Evolutionary conservation across 2,888 invertebrate species (phyloP).

Genomic region (Meteorus colon): DNA sequence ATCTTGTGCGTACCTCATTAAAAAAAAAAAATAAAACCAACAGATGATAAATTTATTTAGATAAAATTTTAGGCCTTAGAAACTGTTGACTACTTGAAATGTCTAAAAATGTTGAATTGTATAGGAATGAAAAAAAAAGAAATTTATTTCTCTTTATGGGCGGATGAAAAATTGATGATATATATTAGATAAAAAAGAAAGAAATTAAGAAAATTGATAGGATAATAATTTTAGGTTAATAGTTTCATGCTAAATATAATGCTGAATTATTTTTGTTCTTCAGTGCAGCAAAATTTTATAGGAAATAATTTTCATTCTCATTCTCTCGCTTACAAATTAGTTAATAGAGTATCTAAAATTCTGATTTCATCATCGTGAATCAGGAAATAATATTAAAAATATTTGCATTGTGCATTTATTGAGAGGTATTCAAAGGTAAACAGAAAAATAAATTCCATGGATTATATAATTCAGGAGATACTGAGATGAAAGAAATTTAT

Average conservation of each 20-base stretch:
- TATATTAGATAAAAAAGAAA: slow-evolving; percentile 33
- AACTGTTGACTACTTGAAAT: slow-evolving; percentile 63
- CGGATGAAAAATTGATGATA: slow-evolving; percentile 32
- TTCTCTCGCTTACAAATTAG: slow-evolving; percentile 6
- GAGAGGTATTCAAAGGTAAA: not conserved
- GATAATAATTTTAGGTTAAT: slow-evolving; percentile 1
- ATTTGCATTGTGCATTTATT: slow-evolving; percentile 33
- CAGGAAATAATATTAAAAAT: not conserved
- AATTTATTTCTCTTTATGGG: slow-evolving; percentile 35
- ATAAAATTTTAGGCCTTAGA: slow-evolving; percentile 65
- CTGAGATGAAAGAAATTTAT: not conserved
- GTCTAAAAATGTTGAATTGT: slow-evolving; percentile 63
- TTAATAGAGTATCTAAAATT: not conserved
- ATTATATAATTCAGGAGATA: slow-evolving; percentile 12
- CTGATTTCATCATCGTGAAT: not conserved
- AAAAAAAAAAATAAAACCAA: slow-evolving; percentile 24
- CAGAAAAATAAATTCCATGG: slow-evolving; percentile 34
- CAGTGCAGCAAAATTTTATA: slow-evolving; percentile 34
- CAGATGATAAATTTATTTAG: slow-evolving; percentile 7
- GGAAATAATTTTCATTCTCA: slow-evolving; percentile 23
- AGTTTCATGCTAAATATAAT: not conserved
- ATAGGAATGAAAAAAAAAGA: slow-evolving; percentile 47
- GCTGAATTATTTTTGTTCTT: slow-evolving; percentile 17
- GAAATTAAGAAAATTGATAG: slow-evolving; percentile 18
- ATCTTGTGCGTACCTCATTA: slow-evolving; percentile 60